These are phyloP conservation scores for Antedon bifida DNA, from an alignment of 35 echinoderm and acorn worm species.

Conservation along the genomic window DNA sequence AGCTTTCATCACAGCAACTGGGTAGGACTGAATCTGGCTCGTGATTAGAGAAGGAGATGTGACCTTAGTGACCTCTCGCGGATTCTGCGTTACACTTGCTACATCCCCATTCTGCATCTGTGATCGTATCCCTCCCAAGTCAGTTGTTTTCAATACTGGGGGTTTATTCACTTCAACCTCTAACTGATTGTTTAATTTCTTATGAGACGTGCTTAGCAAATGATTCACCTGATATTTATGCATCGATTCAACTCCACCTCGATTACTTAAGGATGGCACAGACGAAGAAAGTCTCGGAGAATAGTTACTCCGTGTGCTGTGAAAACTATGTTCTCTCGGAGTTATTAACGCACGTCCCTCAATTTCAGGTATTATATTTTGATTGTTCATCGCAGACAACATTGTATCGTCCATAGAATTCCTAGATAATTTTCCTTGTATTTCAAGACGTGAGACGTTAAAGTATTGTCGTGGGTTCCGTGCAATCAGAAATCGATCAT, in stretches of 20 bases:
- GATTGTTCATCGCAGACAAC: not conserved
- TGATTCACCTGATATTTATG: not conserved
- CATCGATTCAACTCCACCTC: not conserved
- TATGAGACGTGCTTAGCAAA: not conserved
- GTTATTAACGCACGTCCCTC: not conserved
- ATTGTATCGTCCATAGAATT: not conserved
- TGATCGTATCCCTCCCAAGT: not conserved
- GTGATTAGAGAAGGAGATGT: not conserved
- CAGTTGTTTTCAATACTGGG: not conserved
- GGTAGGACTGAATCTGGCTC: not conserved
- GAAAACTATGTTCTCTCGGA: not conserved
- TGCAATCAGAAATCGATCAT: not conserved
- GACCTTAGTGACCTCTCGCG: not conserved
- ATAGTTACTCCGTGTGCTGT: not conserved
- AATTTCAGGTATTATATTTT: not conserved
- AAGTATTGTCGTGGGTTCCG: not conserved
- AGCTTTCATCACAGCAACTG: not conserved
- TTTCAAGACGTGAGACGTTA: not conserved
- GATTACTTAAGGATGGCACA: not conserved
- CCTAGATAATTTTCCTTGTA: not conserved
- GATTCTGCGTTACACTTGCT: not conserved
- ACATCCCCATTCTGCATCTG: not conserved
- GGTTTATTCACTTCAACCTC: not conserved
- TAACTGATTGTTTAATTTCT: not conserved
- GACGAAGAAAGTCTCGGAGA: not conserved